Percentiles rank a stretch among this genome's conserved stretches.
These are phyloP conservation scores for Parochlus steinenii DNA, from an alignment of 2,888 invertebrate genomes.

Conservation along the genomic window DNA sequence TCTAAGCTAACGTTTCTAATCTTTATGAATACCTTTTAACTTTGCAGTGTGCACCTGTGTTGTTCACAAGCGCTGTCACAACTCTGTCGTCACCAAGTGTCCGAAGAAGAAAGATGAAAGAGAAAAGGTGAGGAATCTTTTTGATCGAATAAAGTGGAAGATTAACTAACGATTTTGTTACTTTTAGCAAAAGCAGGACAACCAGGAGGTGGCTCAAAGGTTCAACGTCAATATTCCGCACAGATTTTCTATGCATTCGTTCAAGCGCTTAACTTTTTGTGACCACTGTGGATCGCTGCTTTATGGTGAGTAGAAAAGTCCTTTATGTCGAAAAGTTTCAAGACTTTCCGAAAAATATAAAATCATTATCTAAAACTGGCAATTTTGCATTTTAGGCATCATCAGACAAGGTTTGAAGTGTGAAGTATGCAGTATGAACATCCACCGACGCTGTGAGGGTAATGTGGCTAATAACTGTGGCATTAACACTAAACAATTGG, in stretches of 20 bases:
- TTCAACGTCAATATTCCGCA: conserved; percentile 99
- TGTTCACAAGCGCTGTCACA: conserved; percentile 97
- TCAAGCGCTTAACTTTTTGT: conserved; percentile 97
- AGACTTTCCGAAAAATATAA: neutral
- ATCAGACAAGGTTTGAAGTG: conserved; percentile 94
- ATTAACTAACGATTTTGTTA: conserved; percentile 1
- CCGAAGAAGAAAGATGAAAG: conserved; percentile 87
- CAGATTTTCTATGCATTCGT: conserved; percentile 88
- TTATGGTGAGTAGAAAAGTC: neutral
- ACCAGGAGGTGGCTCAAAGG: conserved; percentile 34
- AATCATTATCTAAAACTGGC: neutral
- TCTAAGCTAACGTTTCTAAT: neutral
- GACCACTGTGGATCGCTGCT: conserved; percentile 87
- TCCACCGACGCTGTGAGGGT: conserved; percentile 96
- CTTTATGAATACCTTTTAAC: conserved; percentile 18
- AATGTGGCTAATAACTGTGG: conserved; percentile 99
- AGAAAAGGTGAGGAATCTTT: conserved; percentile 13
- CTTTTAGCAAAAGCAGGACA: neutral
- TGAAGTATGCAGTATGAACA: conserved; percentile 92
- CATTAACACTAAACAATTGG: conserved; percentile 93
- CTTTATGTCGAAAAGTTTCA: neutral
- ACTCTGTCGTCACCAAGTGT: conserved; percentile 93
- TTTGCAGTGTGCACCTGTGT: conserved; percentile 96
- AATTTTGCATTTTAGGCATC: conserved; percentile 59
- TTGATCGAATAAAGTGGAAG: neutral